phyloP scores from a whole-genome alignment of 2,797 vertebrate species.

The Muraenolepis orangiensis region DNA sequence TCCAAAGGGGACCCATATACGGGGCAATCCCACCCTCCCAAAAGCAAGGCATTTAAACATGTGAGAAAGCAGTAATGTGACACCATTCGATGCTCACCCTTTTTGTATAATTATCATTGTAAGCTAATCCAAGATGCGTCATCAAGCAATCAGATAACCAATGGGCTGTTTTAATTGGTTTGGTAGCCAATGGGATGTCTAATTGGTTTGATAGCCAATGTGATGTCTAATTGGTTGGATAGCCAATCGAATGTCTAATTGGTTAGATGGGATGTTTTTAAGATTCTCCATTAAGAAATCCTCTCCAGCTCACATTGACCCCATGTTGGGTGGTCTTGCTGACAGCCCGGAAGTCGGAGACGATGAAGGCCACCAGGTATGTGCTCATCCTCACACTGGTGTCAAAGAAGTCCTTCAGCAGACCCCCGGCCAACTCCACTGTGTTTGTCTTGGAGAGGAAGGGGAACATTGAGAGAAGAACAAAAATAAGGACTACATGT shows the following conservation, averaged over 20 bases:
- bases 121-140: too few species aligned
- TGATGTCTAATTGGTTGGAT: background rate
- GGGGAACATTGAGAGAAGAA: background rate
- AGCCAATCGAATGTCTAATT: background rate
- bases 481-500: background rate
- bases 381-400: conserved; percentile 90
- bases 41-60: too few species aligned
- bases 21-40: too few species aligned
- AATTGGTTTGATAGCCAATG: background rate
- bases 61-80: too few species aligned
- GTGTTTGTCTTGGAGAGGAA: conserved; percentile 75
- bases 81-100: too few species aligned
- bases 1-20: too few species aligned
- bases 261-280: too few species aligned
- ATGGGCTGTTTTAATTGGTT: too few species aligned
- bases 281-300: background rate
- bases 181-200: background rate
- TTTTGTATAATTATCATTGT: too few species aligned
- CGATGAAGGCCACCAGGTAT: conserved; percentile 88
- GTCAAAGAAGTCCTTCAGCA: conserved; percentile 88
- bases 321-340: conserved; percentile 82
- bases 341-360: conserved; percentile 88
- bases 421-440: conserved; percentile 65
- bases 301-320: conserved; percentile 74
- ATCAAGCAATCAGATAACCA: too few species aligned